Conservation (phyloP, 2,797 vertebrate species). For the Capromys pilorides region DNA sequence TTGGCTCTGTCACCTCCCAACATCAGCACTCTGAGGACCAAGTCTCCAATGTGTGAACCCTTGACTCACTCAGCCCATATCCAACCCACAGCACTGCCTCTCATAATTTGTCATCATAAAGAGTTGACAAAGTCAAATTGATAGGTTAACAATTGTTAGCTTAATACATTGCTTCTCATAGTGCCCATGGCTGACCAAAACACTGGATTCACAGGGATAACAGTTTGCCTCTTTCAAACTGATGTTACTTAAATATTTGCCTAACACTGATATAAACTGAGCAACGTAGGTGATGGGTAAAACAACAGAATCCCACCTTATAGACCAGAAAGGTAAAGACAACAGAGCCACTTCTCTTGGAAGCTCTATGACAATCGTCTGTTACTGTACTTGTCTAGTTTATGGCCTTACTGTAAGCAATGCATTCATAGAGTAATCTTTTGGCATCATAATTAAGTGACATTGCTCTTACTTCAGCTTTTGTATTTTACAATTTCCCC, state of each 20-base stretch:
- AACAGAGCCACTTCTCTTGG: not conserved
- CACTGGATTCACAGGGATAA: not conserved
- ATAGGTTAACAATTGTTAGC: not conserved
- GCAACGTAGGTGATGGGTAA: not conserved
- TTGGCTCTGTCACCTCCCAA: no score
- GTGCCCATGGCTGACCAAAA: not conserved
- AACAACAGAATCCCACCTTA: not conserved
- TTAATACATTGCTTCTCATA: not conserved
- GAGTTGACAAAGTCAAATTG: not conserved
- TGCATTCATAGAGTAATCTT: not conserved
- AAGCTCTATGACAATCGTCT: not conserved
- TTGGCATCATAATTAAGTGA: not conserved
- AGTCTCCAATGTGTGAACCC: not conserved
- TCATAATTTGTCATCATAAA: not conserved
- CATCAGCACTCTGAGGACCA: not conserved
- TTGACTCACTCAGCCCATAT: not conserved
- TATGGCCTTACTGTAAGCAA: not conserved
- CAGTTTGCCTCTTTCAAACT: not conserved
- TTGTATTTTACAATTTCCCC: not conserved
- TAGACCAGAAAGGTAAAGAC: not conserved
- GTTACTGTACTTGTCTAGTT: not conserved
- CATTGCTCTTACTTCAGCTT: not conserved
- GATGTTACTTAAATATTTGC: constrained; percentile 41
- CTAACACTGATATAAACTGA: not conserved
- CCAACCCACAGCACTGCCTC: not conserved